Evolutionary conservation across 2,797 vertebrate species (phyloP).

Genomic region (Enoplosus armatus): DNA sequence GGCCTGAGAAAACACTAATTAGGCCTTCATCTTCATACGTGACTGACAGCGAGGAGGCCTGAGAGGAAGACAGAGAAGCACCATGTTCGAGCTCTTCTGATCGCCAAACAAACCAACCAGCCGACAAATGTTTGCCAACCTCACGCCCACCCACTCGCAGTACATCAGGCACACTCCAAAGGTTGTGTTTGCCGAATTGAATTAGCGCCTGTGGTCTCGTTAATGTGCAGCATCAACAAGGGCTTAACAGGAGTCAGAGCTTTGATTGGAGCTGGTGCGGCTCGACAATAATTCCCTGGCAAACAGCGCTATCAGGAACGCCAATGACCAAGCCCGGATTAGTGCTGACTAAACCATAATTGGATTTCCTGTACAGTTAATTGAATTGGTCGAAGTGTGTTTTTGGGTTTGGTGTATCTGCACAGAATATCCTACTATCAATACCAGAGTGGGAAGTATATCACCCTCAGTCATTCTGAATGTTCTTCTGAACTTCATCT

Average conservation of each 20-base stretch:
- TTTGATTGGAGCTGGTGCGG: slow-evolving; percentile 47
- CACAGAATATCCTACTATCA: neutral
- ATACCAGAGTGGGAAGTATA: neutral
- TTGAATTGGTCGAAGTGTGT: slow-evolving; percentile 48
- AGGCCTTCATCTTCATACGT: neutral
- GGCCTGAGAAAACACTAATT: slow-evolving; percentile 29
- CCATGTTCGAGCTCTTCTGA: neutral
- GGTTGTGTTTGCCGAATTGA: slow-evolving; percentile 55
- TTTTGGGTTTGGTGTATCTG: slow-evolving; percentile 18
- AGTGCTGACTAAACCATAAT: slow-evolving; percentile 52
- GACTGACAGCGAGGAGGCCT: neutral
- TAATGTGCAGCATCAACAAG: slow-evolving; percentile 57
- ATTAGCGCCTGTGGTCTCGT: slow-evolving; percentile 53
- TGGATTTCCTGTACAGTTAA: slow-evolving; percentile 64
- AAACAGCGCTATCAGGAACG: slow-evolving; percentile 61
- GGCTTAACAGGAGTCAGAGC: slow-evolving; percentile 45
- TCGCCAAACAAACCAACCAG: slow-evolving; percentile 8
- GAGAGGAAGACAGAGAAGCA: neutral
- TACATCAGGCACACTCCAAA: slow-evolving; percentile 35
- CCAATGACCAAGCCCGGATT: slow-evolving; percentile 58
- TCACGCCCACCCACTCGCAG: slow-evolving; percentile 1
- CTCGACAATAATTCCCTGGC: slow-evolving; percentile 50
- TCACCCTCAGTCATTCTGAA: neutral
- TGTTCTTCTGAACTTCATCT: neutral
- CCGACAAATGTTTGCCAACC: slow-evolving; percentile 15